Conservation (phyloP, 2,888 invertebrate species). For the Aphidoletes aphidimyza region DNA sequence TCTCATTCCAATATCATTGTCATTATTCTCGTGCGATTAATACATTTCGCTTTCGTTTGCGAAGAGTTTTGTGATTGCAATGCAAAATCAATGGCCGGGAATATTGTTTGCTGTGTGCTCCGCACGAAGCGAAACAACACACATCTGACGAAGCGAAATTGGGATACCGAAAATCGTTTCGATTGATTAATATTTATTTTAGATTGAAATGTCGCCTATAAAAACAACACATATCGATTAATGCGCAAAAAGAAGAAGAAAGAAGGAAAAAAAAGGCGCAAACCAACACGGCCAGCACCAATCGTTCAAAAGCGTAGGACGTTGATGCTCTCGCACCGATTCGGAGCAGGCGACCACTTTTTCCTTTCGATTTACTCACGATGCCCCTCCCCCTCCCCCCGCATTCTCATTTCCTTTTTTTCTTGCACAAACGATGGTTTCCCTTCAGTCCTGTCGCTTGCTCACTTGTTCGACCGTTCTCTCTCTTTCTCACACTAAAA, state of each 20-base stretch:
- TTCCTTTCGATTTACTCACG: background rate
- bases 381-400: background rate
- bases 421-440: background rate
- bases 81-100: background rate
- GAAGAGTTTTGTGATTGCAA: constrained; percentile 4
- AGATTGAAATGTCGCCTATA: constrained; percentile 49
- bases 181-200: constrained; percentile 51
- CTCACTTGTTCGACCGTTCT: background rate
- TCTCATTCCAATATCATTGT: background rate
- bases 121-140: too few relatives aligned
- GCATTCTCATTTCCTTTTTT: background rate
- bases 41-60: background rate
- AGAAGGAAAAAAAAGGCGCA: background rate
- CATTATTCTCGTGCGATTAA: constrained; percentile 20
- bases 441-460: background rate
- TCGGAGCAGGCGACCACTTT: background rate
- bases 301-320: too few relatives aligned
- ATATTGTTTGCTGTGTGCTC: background rate
- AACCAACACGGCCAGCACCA: background rate
- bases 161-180: constrained; percentile 45
- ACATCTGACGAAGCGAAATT: background rate
- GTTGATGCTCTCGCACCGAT: background rate
- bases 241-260: background rate
- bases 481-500: background rate
- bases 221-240: constrained; percentile 41